Conservation (phyloP, 2,888 invertebrate genomes). For the Deroplatys truncata region DNA sequence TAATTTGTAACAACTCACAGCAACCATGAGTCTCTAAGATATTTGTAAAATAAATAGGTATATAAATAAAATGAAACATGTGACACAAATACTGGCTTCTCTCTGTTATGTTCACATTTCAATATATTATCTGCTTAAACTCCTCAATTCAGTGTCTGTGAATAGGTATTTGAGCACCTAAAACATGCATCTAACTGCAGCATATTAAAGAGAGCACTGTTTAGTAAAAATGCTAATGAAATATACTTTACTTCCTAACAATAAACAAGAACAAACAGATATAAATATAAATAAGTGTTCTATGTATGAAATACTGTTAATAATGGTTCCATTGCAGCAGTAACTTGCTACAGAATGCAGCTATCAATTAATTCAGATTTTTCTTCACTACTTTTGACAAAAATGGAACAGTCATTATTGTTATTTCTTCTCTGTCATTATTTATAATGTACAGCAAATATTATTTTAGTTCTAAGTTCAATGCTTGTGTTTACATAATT, state of each 20-base stretch:
- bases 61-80: slow-evolving; percentile 5
- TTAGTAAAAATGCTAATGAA: not conserved
- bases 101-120: not conserved
- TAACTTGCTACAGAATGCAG: not conserved
- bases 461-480: not conserved
- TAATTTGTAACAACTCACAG: not conserved
- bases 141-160: not conserved
- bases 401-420: not conserved
- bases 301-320: not conserved
- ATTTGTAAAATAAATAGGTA: slow-evolving; percentile 7
- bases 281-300: not conserved
- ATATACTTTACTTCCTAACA: not conserved
- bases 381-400: not conserved
- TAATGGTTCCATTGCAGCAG: not conserved
- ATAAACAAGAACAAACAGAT: not conserved
- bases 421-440: not conserved
- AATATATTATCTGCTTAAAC: not conserved
- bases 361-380: not conserved
- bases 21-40: not conserved
- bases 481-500: not conserved
- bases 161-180: slow-evolving; percentile 14
- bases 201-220: not conserved
- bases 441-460: not conserved
- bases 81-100: slow-evolving; percentile 6
- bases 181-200: not conserved